Conservation (phyloP, 2,888 invertebrate genomes). For the Acronicta aceris region DNA sequence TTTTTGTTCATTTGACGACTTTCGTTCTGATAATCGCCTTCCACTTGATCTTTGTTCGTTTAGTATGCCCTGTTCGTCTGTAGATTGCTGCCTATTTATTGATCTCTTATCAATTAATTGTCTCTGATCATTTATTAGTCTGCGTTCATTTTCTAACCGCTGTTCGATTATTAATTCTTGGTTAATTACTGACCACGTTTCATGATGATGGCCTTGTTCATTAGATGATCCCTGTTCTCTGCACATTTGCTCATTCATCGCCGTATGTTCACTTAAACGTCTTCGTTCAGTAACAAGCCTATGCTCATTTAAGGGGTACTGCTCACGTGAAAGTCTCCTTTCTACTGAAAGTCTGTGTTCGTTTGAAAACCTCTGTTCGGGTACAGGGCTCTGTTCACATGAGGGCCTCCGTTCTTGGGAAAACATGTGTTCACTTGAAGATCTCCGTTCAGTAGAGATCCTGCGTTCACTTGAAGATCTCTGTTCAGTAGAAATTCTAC, state of each 20-base stretch:
- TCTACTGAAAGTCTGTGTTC: slow-evolving; percentile 9
- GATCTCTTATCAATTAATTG: slow-evolving; percentile 12
- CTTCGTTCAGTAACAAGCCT: slow-evolving; percentile 15
- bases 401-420: neutral
- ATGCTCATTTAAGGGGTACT: slow-evolving; percentile 5
- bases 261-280: slow-evolving; percentile 10
- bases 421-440: neutral
- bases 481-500: neutral
- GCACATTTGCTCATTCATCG: slow-evolving; percentile 4
- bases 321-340: slow-evolving; percentile 23
- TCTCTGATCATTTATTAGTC: slow-evolving; percentile 4
- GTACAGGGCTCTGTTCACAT: neutral
- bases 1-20: slow-evolving; percentile 17
- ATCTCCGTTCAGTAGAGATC: neutral
- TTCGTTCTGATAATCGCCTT: slow-evolving; percentile 20
- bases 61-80: slow-evolving; percentile 8
- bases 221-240: slow-evolving; percentile 5
- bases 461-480: neutral
- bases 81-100: slow-evolving; percentile 5
- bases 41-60: slow-evolving; percentile 11
- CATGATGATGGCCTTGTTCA: slow-evolving; percentile 1
- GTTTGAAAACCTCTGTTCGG: slow-evolving; percentile 1
- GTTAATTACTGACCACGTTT: slow-evolving; percentile 12
- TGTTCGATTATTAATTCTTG: slow-evolving; percentile 19
- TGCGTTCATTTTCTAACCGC: slow-evolving; percentile 18